Evolutionary conservation across 1,140 invertebrate genomes (phyloP), one percentile per base, ranked within the genome.

Genomic region (Trachelipus rathkii): DNA sequence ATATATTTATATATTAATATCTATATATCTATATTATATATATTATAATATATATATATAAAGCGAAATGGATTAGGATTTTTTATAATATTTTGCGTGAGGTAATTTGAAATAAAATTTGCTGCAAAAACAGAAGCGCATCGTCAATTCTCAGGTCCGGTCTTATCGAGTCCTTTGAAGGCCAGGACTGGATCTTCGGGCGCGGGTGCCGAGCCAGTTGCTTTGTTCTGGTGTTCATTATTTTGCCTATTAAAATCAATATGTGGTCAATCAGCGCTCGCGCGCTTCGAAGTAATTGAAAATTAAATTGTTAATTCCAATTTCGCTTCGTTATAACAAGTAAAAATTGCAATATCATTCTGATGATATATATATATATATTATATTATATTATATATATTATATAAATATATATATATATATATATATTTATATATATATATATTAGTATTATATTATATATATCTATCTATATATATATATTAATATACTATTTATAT

Each of bases 311-410:
- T 60, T 60, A 60, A 60, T 60, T 60, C 50, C 50, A 60, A 60
- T 60, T 60, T 60, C 50, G 19, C 50, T 60, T 60, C 50, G 50
- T 19, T 19, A 60, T 19, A 60, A 19, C 50, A 60, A 60, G 33
- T 33, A 60, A 60, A 60, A 60, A 15, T 60, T 13, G 50, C 11
- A 60, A 60, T 60, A 60, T 60, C 50, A 60, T 60, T 60, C n/a
- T n/a, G n/a, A n/a, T 19, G 1, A 13, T 60, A 60, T 60, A 13
- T 60, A 19, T 60, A 19, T 60, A 19, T 60, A 60, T 60, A 60
- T 60, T 60, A 60, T 60, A 60, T 60, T 60, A 60, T 60, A 60
- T 60, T 60, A 60, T 60, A 60, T 60, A 60, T 60, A 60, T 60
- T 60, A 60, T 60, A 60, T 60, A 60, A 4, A 19, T 60, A 19